Conservation (phyloP, 2,113 vertebrate genomes). For the Gobius niger region DNA sequence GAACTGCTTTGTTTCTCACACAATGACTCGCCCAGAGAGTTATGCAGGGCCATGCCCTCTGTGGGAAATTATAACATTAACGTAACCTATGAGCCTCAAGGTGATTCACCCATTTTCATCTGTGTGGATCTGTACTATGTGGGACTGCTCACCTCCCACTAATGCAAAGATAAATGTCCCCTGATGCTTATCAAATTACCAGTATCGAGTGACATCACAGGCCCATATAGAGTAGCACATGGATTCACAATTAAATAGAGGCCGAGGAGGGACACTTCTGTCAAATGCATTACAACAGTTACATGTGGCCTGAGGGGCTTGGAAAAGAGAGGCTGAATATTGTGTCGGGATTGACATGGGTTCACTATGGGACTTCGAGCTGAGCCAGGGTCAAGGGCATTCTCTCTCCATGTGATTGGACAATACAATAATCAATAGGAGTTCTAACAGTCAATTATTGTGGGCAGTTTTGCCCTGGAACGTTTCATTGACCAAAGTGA, state of each 20-base stretch:
- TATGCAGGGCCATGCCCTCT: too few species aligned
- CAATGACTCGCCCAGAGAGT: too few species aligned
- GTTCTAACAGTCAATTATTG: slow-evolving; percentile 20
- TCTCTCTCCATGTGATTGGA: slow-evolving; percentile 36
- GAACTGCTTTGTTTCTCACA: too few species aligned
- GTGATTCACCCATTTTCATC: slow-evolving; percentile 10
- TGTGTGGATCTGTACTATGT: neutral
- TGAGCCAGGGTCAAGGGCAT: slow-evolving; percentile 55
- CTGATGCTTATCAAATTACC: slow-evolving; percentile 32
- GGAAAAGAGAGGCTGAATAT: slow-evolving; percentile 10
- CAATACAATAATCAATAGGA: slow-evolving; percentile 42
- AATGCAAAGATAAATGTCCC: neutral
- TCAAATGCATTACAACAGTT: neutral
- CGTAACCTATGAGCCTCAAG: neutral
- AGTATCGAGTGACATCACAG: slow-evolving; percentile 42
- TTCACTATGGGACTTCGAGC: slow-evolving; percentile 31
- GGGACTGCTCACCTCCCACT: neutral
- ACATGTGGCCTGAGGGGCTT: slow-evolving; percentile 17
- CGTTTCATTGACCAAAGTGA: slow-evolving; percentile 22
- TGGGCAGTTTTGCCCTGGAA: slow-evolving; percentile 42
- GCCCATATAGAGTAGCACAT: slow-evolving; percentile 33
- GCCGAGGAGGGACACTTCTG: neutral
- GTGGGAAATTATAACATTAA: too few species aligned
- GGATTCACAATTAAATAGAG: slow-evolving; percentile 16
- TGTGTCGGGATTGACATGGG: slow-evolving; percentile 18